phyloP scores from a whole-genome alignment of 1,140 invertebrate species.

The Pseudomyrmex flavicornis region DNA sequence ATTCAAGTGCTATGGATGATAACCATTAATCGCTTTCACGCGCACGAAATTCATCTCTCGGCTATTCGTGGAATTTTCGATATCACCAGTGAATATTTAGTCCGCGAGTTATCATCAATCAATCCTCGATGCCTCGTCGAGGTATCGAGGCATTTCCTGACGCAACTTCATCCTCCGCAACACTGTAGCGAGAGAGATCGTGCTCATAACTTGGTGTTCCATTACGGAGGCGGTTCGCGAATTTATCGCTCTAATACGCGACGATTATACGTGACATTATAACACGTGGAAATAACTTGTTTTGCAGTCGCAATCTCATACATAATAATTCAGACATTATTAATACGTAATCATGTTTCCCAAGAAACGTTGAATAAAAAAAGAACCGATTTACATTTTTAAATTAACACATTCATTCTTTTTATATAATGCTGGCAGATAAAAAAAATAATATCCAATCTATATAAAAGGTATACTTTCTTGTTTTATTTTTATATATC shows the following conservation, averaged over 20 bases:
- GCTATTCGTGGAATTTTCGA: constrained; percentile 56
- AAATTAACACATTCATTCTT: background rate
- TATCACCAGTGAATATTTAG: constrained; percentile 47
- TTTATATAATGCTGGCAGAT: background rate
- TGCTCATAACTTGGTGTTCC: constrained; percentile 30
- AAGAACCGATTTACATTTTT: background rate
- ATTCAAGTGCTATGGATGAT: constrained; percentile 3
- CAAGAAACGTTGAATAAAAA: background rate
- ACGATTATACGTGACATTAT: constrained; percentile 34
- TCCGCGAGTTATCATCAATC: constrained; percentile 42
- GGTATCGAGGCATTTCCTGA: constrained; percentile 19
- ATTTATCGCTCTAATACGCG: constrained; percentile 52
- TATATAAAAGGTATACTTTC: background rate
- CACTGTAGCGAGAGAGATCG: constrained; percentile 3
- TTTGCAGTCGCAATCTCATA: background rate
- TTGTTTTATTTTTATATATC: constrained; percentile 24
- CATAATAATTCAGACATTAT: constrained; percentile 25
- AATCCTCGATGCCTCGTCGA: constrained; percentile 16
- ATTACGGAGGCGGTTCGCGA: constrained; percentile 1
- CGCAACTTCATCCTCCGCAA: constrained; percentile 1
- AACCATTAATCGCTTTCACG: constrained; percentile 39
- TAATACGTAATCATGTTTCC: constrained; percentile 13
- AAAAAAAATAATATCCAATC: constrained; percentile 3
- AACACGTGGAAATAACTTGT: constrained; percentile 35
- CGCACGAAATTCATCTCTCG: constrained; percentile 32